Evolutionary conservation across 2,888 invertebrate genomes (phyloP).

Genomic region (Horisme vitalbata): DNA sequence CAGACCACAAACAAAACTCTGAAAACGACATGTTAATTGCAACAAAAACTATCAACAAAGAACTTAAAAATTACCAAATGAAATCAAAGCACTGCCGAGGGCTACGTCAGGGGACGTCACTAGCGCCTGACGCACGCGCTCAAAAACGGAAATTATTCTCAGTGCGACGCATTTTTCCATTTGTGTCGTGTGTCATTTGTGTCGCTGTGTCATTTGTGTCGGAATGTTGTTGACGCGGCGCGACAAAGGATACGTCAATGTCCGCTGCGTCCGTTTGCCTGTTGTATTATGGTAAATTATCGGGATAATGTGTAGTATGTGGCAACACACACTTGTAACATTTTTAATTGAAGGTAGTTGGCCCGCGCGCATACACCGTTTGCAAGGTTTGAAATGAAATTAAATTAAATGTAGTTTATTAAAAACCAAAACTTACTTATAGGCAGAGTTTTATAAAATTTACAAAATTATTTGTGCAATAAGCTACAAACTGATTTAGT

Average conservation of each 20-base stretch:
- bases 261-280: neutral
- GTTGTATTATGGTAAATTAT: neutral
- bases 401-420: too few species aligned
- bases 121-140: conserved; percentile 18
- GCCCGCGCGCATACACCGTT: too few species aligned
- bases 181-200: conserved; percentile 43
- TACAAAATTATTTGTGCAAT: too few species aligned
- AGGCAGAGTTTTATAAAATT: too few species aligned
- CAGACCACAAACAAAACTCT: neutral
- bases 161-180: conserved; percentile 63
- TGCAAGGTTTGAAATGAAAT: too few species aligned
- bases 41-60: neutral
- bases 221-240: conserved; percentile 20
- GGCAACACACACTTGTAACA: too few species aligned
- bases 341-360: too few species aligned
- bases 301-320: too few species aligned
- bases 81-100: conserved; percentile 1
- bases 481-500: too few species aligned
- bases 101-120: conserved; percentile 2
- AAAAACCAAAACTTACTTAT: too few species aligned
- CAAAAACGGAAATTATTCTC: conserved; percentile 63
- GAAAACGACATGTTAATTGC: neutral
- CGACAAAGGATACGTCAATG: conserved; percentile 14
- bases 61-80: neutral
- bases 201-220: conserved; percentile 40